phyloP scores from a whole-genome alignment of 2,888 invertebrate species.

The Mechanitis mazaeus region DNA sequence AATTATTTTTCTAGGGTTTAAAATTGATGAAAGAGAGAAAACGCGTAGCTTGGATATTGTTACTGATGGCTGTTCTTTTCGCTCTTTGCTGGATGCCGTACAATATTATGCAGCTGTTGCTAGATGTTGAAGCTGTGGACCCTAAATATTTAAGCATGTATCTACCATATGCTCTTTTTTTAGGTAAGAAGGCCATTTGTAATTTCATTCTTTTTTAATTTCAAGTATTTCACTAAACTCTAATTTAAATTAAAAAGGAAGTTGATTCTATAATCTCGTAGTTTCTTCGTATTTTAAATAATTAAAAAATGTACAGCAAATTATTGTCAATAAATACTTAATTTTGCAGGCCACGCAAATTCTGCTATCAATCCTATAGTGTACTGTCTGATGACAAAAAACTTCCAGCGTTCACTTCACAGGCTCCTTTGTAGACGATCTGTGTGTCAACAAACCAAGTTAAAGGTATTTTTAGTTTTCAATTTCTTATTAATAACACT shows the following conservation, averaged over 20 bases:
- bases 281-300: too few species aligned
- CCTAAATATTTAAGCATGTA: constrained; percentile 57
- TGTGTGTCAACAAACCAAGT: constrained; percentile 55
- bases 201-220: not conserved
- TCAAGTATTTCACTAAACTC: not conserved
- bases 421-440: constrained; percentile 72
- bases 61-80: constrained; percentile 81
- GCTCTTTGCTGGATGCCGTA: constrained; percentile 85
- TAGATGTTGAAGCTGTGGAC: constrained; percentile 74
- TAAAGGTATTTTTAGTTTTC: constrained; percentile 43
- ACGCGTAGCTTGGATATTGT: constrained; percentile 82
- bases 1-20: constrained; percentile 63
- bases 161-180: constrained; percentile 80
- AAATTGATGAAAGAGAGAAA: constrained; percentile 82
- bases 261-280: too few species aligned
- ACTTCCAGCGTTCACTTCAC: constrained; percentile 81
- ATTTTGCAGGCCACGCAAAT: constrained; percentile 79
- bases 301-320: too few species aligned
- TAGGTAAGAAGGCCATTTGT: constrained; percentile 56
- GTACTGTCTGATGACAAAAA: constrained; percentile 84
- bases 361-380: constrained; percentile 86
- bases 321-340: not conserved
- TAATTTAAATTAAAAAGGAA: too few species aligned
- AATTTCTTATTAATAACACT: too few species aligned
- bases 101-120: constrained; percentile 79